Percentiles rank a stretch among this genome's conserved stretches.
phyloP scores from a whole-genome alignment of 2,888 invertebrate genomes.

The Agonopterix arenella region DNA sequence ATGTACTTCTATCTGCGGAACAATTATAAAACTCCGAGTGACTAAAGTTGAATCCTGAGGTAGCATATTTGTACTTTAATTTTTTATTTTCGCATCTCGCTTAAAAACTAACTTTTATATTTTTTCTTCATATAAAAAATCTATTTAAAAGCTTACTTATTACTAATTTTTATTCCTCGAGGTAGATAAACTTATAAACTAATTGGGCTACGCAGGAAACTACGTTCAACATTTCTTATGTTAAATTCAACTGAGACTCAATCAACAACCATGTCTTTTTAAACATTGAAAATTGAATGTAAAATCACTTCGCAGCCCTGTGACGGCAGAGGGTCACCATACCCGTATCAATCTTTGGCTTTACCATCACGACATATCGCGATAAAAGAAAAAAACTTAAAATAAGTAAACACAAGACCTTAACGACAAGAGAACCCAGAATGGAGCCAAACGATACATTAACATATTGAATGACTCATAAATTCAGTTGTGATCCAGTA shows the following conservation, averaged over 20 bases:
- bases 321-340: constrained; percentile 77
- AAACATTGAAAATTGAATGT: constrained; percentile 28
- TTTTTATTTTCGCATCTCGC: constrained; percentile 50
- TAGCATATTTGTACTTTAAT: constrained; percentile 74
- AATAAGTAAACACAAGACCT: constrained; percentile 29
- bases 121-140: constrained; percentile 71
- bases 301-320: constrained; percentile 47
- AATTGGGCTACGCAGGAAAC: constrained; percentile 43
- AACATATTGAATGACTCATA: constrained; percentile 14
- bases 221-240: constrained; percentile 25
- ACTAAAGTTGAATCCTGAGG: constrained; percentile 73
- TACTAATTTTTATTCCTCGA: constrained; percentile 67
- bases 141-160: constrained; percentile 69
- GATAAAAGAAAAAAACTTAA: constrained; percentile 47
- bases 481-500: constrained; percentile 45
- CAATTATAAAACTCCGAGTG: constrained; percentile 34
- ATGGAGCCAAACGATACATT: constrained; percentile 27
- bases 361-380: constrained; percentile 76
- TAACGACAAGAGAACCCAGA: constrained; percentile 37
- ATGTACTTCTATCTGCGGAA: constrained; percentile 36
- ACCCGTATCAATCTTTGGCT: constrained; percentile 78
- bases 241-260: constrained; percentile 3
- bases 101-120: constrained; percentile 57
- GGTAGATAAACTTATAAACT: constrained; percentile 73
- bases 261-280: constrained; percentile 13